Percentiles rank a stretch among this genome's conserved stretches.
Conservation (phyloP, 2,113 vertebrate species). For the Scartelaos histophorus region DNA sequence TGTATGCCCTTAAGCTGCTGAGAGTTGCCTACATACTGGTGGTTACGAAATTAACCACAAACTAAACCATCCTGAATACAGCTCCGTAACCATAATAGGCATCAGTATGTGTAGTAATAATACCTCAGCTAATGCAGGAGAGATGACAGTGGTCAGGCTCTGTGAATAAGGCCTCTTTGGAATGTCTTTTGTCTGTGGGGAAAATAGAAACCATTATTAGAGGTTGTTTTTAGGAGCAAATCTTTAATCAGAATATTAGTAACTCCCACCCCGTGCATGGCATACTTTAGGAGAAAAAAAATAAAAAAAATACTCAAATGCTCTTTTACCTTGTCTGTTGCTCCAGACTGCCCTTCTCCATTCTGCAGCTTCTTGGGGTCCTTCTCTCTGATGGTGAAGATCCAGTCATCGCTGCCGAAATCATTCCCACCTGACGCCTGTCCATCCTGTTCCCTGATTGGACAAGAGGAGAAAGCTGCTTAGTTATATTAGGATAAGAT, state of each 20-base stretch:
- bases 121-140: constrained; percentile 94
- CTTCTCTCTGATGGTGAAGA: constrained; percentile 94
- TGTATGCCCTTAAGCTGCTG: no score
- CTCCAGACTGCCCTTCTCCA: constrained; percentile 82
- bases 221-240: constrained; percentile 6
- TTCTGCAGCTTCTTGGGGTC: constrained; percentile 93
- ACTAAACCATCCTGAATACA: background rate
- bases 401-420: constrained; percentile 88
- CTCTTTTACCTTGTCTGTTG: constrained; percentile 78
- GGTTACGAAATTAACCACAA: background rate
- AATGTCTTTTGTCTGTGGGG: constrained; percentile 82
- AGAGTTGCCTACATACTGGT: background rate
- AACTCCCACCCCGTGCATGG: background rate
- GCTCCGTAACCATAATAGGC: background rate
- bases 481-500: constrained; percentile 5
- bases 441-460: constrained; percentile 87
- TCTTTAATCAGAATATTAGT: background rate
- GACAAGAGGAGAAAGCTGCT: constrained; percentile 9
- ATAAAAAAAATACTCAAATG: constrained; percentile 29
- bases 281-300: no score
- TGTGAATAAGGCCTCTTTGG: constrained; percentile 93
- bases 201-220: background rate
- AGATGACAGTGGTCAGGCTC: constrained; percentile 91
- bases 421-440: constrained; percentile 92
- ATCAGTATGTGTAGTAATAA: background rate